Evolutionary conservation across 2,113 vertebrate species (phyloP), one percentile per base, ranked within the genome.

Genomic region (Motacilla alba): DNA sequence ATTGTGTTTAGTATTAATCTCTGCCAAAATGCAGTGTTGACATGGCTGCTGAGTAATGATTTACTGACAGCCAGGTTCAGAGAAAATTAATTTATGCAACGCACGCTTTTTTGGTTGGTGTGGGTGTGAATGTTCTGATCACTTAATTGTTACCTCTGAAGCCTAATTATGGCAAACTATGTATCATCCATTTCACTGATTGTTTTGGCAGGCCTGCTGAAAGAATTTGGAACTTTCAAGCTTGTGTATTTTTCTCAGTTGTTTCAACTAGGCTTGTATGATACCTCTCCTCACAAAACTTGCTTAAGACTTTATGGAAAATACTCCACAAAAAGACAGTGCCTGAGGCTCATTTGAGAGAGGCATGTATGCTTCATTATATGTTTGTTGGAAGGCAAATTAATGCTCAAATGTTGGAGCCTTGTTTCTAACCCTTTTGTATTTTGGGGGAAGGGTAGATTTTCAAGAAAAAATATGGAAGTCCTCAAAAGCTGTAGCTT

Each of bases 71-170:
- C 28, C 68, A 88, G 47, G 55, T 93, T 95, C 76, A 70, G 86
- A 74, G 68, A 74, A 81, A 74, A 90, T 83, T 60, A 88, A 58
- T 96, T 86, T 67, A 39, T 93, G 62, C 62, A 63, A 75, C n/a
- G 19, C 47, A 24, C 14, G 22, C 39, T 77, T 92, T 90, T 94
- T 90, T 88, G 68, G 59, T 92, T 3, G 23, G 14, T 9, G 44
- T 92, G 94, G 83, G 72, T 92, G 75, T 92, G 86, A 92, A 78
- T 83, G 89, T 96, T 96, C 95, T 93, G 88, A 93, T 97, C 55
- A 78, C 68, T 93, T 95, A 94, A 92, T 95, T 92, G 79, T 96
- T 96, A 94, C 93, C 86, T 93, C 92, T 86, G 73, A 86, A 94
- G 72, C 68, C 72, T 93, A 89, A 90, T 93, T 95, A 90, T 56